These are phyloP conservation scores for Hyposoter dolosus DNA, from an alignment of 2,888 invertebrate species.

Conservation along the genomic window DNA sequence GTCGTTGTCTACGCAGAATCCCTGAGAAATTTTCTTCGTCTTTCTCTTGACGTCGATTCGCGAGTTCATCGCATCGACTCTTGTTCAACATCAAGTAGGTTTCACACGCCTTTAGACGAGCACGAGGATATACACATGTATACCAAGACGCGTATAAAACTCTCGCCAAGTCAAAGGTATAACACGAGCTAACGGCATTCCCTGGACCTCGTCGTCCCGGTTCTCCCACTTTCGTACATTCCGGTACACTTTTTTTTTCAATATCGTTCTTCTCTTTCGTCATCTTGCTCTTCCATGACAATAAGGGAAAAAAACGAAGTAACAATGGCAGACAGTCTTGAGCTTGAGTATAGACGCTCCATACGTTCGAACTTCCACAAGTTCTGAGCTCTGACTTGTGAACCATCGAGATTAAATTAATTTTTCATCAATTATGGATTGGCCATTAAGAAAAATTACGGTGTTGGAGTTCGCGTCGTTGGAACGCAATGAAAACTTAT, in stretches of 20 bases:
- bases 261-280: slow-evolving; percentile 44
- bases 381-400: neutral
- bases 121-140: neutral
- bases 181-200: slow-evolving; percentile 79
- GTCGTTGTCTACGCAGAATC: neutral
- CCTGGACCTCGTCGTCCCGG: slow-evolving; percentile 74
- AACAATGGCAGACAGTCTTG: neutral
- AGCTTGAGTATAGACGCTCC: neutral
- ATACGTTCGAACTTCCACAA: neutral
- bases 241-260: slow-evolving; percentile 67
- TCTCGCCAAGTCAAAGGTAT: slow-evolving; percentile 58
- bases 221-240: slow-evolving; percentile 71
- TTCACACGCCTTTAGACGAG: slow-evolving; percentile 22
- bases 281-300: slow-evolving; percentile 2
- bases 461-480: no score
- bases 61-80: slow-evolving; percentile 16
- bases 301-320: neutral
- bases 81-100: slow-evolving; percentile 29
- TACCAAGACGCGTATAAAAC: neutral
- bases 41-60: slow-evolving; percentile 30
- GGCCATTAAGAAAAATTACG: neutral
- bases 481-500: no score
- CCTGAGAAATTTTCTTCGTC: slow-evolving; percentile 29
- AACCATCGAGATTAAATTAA: neutral
- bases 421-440: neutral